phyloP scores from a whole-genome alignment of 2,888 invertebrate genomes.

The Leptinotarsa rubiginosa region DNA sequence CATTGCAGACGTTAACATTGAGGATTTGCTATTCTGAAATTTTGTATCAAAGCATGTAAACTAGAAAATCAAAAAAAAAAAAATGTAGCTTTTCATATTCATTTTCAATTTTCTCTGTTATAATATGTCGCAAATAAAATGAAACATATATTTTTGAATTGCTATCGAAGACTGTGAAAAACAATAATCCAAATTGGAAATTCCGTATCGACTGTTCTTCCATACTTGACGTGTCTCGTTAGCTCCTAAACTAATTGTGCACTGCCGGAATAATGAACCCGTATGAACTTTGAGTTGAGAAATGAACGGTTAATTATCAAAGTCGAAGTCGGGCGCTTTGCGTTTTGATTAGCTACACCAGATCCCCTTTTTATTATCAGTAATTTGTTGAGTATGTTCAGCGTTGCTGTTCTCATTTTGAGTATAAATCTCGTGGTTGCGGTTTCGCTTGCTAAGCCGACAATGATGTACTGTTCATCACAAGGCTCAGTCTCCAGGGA shows the following conservation, averaged over 20 bases:
- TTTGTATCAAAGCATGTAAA: no score
- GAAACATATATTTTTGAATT: no score
- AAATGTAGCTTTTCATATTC: no score
- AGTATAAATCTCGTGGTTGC: slow-evolving; percentile 54
- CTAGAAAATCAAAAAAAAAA: no score
- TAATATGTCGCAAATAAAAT: no score
- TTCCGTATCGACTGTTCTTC: neutral
- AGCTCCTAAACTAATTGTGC: slow-evolving; percentile 37
- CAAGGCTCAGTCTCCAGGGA: slow-evolving; percentile 47
- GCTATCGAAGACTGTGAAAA: neutral
- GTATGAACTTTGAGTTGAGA: slow-evolving; percentile 67
- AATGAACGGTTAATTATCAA: slow-evolving; percentile 66
- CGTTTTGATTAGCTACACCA: slow-evolving; percentile 60
- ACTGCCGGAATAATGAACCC: slow-evolving; percentile 64
- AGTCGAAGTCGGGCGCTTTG: slow-evolving; percentile 60
- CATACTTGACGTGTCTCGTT: slow-evolving; percentile 1
- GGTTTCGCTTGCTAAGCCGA: slow-evolving; percentile 53
- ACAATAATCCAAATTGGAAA: neutral
- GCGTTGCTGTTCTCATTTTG: slow-evolving; percentile 47
- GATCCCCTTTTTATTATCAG: slow-evolving; percentile 58
- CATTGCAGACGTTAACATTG: no score
- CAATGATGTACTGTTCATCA: slow-evolving; percentile 57
- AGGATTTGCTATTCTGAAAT: no score
- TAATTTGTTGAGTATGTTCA: slow-evolving; percentile 51
- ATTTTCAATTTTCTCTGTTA: no score